A percentile compares a stretch with the other conserved stretches of the same genome.
Conservation (phyloP, 2,113 vertebrate species). For the Malurus elegans region DNA sequence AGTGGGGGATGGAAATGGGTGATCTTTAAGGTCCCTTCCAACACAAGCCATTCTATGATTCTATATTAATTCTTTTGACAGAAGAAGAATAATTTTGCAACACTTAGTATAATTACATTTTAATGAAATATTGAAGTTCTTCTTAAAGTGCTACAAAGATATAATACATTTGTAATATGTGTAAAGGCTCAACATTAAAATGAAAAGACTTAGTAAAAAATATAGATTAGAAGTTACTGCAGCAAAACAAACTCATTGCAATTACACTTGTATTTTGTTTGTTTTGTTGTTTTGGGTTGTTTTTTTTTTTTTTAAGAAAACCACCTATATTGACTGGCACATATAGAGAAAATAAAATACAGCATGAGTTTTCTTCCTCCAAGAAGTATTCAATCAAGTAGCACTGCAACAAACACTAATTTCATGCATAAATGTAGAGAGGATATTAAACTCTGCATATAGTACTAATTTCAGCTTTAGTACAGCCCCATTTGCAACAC, state of each 20-base stretch:
- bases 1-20: not conserved
- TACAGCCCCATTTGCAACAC: constrained; percentile 89
- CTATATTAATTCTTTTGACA: not conserved
- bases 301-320: not conserved
- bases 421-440: not conserved
- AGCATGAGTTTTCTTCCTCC: not conserved
- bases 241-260: constrained; percentile 10
- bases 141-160: constrained; percentile 25
- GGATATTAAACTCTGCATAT: constrained; percentile 78
- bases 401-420: not conserved
- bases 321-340: not conserved
- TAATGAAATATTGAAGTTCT: constrained; percentile 22
- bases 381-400: not conserved
- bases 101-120: not conserved
- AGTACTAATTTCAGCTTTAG: constrained; percentile 84
- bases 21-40: not conserved
- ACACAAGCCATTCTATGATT: not conserved
- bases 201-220: constrained; percentile 6
- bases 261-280: not conserved
- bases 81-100: not conserved
- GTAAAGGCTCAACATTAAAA: not conserved
- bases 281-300: not conserved
- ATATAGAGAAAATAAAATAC: constrained; percentile 35
- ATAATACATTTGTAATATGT: not conserved
- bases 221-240: not conserved